phyloP scores from a whole-genome alignment of 2,888 invertebrate genomes.

The Toxonevra muliebris region DNA sequence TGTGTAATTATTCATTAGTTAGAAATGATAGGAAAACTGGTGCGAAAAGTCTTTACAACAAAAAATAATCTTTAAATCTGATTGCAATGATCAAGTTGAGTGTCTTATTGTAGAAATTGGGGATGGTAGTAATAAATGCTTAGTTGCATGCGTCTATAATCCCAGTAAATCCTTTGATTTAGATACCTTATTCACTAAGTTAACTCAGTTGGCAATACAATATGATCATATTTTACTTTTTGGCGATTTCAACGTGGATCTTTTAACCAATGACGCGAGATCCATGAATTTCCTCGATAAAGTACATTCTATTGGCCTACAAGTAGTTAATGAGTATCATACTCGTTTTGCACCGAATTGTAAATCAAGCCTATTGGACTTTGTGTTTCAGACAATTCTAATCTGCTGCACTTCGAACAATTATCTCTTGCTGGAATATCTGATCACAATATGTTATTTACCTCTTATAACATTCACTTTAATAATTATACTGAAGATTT shows the following conservation, averaged over 20 bases:
- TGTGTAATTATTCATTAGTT: background rate
- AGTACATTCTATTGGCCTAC: background rate
- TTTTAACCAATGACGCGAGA: background rate
- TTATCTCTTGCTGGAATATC: constrained; percentile 10
- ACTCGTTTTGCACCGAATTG: constrained; percentile 14
- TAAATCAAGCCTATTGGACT: constrained; percentile 14
- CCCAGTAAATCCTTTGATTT: background rate
- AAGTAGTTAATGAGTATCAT: constrained; percentile 2
- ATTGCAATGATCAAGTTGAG: too few species aligned
- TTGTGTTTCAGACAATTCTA: constrained; percentile 9
- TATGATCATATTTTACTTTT: constrained; percentile 18
- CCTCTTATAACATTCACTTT: constrained; percentile 4
- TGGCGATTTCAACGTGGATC: constrained; percentile 15
- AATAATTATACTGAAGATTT: background rate
- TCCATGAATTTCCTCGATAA: background rate
- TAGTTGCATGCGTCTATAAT: background rate
- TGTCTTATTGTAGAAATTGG: background rate
- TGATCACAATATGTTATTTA: constrained; percentile 20
- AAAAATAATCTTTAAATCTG: background rate
- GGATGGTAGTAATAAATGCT: background rate
- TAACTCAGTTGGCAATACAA: background rate
- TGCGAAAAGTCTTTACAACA: constrained; percentile 1
- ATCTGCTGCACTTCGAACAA: constrained; percentile 12
- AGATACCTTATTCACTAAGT: background rate
- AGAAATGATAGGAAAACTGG: constrained; percentile 20